phyloP scores from a whole-genome alignment of 2,888 invertebrate species.

The Drosophila siamana region DNA sequence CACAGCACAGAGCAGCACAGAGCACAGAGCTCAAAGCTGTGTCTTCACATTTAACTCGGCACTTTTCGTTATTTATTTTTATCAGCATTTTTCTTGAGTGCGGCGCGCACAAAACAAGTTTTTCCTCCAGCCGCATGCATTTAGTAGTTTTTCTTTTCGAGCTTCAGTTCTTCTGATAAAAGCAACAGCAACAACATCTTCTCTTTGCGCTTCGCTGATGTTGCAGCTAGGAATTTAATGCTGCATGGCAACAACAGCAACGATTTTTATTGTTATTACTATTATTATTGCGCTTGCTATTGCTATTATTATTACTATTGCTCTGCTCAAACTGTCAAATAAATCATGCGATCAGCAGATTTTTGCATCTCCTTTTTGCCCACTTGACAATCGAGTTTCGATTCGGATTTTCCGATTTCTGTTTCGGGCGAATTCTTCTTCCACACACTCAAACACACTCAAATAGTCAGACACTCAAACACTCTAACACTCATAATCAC shows the following conservation, averaged over 20 bases:
- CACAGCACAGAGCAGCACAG: neutral
- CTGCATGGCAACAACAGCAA: conserved; percentile 38
- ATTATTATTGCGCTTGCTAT: conserved; percentile 44
- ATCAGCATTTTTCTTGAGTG: conserved; percentile 62
- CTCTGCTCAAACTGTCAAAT: conserved; percentile 57
- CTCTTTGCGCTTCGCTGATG: conserved; percentile 21
- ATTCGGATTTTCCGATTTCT: conserved; percentile 10
- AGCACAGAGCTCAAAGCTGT: conserved; percentile 3
- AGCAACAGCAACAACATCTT: neutral
- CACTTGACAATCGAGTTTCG: conserved; percentile 14
- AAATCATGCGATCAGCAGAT: conserved; percentile 54
- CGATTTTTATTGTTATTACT: conserved; percentile 26
- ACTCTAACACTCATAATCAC: no score
- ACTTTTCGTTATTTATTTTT: conserved; percentile 68
- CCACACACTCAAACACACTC: neutral
- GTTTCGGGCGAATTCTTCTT: neutral
- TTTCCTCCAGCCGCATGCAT: conserved; percentile 49
- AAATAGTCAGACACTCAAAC: neutral
- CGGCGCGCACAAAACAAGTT: conserved; percentile 60
- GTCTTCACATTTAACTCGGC: conserved; percentile 42
- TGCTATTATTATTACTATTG: conserved; percentile 31
- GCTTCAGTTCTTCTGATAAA: conserved; percentile 18
- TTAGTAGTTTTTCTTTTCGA: conserved; percentile 38
- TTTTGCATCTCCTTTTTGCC: conserved; percentile 30
- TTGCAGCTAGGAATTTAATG: conserved; percentile 44